phyloP scores from a whole-genome alignment of 2,797 vertebrate species.

The Vespertilio murinus region DNA sequence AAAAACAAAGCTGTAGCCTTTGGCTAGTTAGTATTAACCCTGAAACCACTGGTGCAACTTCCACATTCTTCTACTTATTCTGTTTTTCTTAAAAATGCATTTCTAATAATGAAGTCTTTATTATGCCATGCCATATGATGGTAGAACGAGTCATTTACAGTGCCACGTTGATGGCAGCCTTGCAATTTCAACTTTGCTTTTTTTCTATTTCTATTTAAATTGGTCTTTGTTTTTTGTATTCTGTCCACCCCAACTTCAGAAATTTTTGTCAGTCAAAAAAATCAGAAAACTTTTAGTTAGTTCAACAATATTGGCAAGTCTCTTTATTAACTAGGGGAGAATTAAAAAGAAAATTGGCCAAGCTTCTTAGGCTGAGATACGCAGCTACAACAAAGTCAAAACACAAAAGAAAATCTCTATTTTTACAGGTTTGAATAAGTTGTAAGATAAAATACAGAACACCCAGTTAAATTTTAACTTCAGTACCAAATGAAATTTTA shows the following conservation, averaged over 20 bases:
- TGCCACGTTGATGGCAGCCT: background rate
- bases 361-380: background rate
- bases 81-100: background rate
- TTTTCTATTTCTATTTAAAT: background rate
- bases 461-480: constrained; percentile 21
- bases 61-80: background rate
- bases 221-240: background rate
- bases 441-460: background rate
- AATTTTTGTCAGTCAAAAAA: constrained; percentile 5
- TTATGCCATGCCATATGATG: background rate
- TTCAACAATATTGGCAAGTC: background rate
- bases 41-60: background rate
- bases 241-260: background rate
- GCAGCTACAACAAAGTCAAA: background rate
- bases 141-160: background rate
- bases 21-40: background rate
- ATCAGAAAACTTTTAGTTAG: constrained; percentile 38
- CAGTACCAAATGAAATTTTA: constrained; percentile 14
- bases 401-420: background rate
- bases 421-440: background rate
- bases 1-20: constrained; percentile 35
- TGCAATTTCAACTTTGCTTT: background rate
- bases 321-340: constrained; percentile 3
- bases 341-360: constrained; percentile 25
- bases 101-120: background rate